Evolutionary conservation across 2,888 invertebrate genomes (phyloP), one percentile per base, ranked within the genome.

Genomic region (Drymonia ruficornis): DNA sequence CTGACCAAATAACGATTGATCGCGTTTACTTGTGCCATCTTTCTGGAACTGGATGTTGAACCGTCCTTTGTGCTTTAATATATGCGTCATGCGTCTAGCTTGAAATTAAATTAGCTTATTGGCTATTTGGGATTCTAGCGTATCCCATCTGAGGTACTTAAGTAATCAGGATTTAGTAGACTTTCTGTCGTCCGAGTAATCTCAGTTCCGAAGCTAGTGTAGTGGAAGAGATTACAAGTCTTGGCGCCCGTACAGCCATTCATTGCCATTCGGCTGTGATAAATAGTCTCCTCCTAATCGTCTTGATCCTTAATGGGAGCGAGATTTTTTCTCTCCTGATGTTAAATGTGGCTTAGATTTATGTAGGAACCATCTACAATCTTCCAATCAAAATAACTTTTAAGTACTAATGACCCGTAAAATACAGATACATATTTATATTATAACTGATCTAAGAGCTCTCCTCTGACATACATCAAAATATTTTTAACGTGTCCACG

Each of bases 151-250:
- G 16, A 16, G 8, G 43, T 43, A 13, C 12, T n/a, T 8, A 28
- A 50, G 38, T 40, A 51, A 59, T 53, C 55, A 58, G 36, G 49
- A 56, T 62, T 63, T 52, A 56, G 46, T 56, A 38, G 51, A 54
- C 23, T 55, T 31, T 51, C 29, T 54, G 50, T 55, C 50, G 55
- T 15, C 60, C 59, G 48, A 55, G 56, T 63, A 72, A 75, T 73
- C 67, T 49, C 49, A 31, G 61, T 56, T 61, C 59, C 49, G 53
- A 53, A 60, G 49, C 56, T 55, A 70, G 61, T 67, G 64, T 56
- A 29, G 48, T 74, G 72, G 76, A 78, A 80, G 74, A 76, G 73
- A 76, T 78, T 69, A 72, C 52, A 52, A 53, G 59, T 61, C 55
- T 46, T 54, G 52, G 42, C 52, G 52, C 48, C 45, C 53, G 53